phyloP scores from a whole-genome alignment of 2,888 invertebrate genomes.

The Cecidostiba fungosa region DNA sequence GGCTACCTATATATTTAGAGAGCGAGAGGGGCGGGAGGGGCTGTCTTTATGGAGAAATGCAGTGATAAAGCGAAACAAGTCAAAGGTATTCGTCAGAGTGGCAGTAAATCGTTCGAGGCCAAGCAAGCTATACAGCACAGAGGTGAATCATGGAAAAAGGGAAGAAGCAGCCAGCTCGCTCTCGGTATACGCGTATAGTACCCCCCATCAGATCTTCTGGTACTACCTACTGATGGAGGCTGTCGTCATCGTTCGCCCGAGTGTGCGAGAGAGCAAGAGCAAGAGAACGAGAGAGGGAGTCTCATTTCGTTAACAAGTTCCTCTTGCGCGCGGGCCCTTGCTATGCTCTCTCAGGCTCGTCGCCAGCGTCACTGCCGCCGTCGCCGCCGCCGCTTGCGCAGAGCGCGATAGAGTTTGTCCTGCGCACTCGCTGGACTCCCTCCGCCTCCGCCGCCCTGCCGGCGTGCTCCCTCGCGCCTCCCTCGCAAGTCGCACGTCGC shows the following conservation, averaged over 20 bases:
- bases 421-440: slow-evolving; percentile 7
- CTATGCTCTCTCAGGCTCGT: too few relatives aligned
- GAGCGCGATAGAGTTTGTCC: background rate
- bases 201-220: background rate
- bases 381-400: background rate
- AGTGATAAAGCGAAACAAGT: too few relatives aligned
- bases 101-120: too few relatives aligned
- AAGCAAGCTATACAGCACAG: too few relatives aligned
- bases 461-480: background rate
- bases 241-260: background rate
- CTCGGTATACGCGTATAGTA: too few relatives aligned
- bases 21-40: background rate
- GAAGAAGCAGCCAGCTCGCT: too few relatives aligned
- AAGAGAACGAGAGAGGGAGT: background rate
- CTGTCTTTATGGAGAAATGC: too few relatives aligned
- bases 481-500: background rate
- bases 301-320: background rate
- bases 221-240: background rate
- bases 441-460: background rate
- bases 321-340: background rate
- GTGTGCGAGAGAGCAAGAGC: background rate
- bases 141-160: too few relatives aligned
- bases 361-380: background rate
- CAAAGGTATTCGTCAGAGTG: too few relatives aligned
- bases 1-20: background rate